Evolutionary conservation across 2,113 vertebrate genomes (phyloP).

Genomic region (Phalacrocorax brasilianus): DNA sequence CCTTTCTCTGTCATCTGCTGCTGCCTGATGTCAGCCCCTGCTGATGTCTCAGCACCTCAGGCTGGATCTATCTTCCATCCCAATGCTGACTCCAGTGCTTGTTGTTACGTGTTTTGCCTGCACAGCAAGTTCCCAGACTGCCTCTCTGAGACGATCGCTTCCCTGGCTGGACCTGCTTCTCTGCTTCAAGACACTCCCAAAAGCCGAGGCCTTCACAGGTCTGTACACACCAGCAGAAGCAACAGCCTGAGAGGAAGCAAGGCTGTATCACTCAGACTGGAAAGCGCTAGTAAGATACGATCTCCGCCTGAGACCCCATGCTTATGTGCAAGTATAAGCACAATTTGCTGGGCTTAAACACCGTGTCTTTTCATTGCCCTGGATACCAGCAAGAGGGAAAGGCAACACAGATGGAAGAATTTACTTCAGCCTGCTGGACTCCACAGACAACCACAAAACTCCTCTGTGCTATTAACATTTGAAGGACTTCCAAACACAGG

Average conservation of each 20-base stretch:
- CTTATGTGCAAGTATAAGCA: not conserved
- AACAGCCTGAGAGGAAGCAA: not conserved
- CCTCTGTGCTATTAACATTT: not conserved
- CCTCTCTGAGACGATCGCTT: slow-evolving; percentile 9
- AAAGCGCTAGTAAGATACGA: not conserved
- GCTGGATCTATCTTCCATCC: slow-evolving; percentile 30
- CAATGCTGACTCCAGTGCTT: slow-evolving; percentile 52
- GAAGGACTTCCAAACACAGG: not conserved
- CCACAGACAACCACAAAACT: not conserved
- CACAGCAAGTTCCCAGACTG: slow-evolving; percentile 58
- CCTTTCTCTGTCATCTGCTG: not conserved
- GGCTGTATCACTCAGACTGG: not conserved
- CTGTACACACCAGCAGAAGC: not conserved
- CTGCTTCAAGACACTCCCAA: slow-evolving; percentile 62
- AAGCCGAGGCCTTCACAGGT: not conserved
- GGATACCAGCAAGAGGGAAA: not conserved
- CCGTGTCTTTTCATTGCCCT: not conserved
- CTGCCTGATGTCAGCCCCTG: not conserved
- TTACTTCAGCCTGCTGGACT: not conserved
- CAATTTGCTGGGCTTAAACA: not conserved
- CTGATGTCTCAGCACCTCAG: slow-evolving; percentile 46
- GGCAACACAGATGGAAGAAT: not conserved
- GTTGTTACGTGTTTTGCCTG: slow-evolving; percentile 55
- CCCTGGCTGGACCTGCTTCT: slow-evolving; percentile 54
- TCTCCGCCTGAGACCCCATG: not conserved